Evolutionary conservation across 2,113 vertebrate species (phyloP), one percentile per base, ranked within the genome.

Genomic region (Antigone vipio): DNA sequence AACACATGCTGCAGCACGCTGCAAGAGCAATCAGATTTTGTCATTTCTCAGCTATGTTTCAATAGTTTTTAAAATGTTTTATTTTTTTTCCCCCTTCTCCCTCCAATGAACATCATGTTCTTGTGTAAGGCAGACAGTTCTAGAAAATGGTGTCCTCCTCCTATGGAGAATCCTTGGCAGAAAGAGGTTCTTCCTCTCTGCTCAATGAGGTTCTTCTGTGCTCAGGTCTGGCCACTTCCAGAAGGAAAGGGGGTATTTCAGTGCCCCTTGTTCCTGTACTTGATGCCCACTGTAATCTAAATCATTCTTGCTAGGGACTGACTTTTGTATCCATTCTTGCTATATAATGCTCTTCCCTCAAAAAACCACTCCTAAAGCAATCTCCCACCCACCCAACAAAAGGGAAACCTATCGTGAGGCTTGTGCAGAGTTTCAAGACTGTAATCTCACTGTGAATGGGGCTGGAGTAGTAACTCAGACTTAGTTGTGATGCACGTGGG

Each of bases 1-100:
- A 83, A 77, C 50, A 40, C 0, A 8, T 44, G 50, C 67, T 42
- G 26, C 29, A 40, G 32, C 50, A 45, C 0, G 0, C n/a, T 56
- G 23, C 58, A 78, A 38, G 69, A 75, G 38, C 38, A 59, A 3
- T 55, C 4, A 6, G 15, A 50, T 58, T 68, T 75, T 91, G 34
- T 73, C 1, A 40, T 82, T 82, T 85, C 55, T 89, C 58, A 55
- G 66, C 49, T 79, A 59, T 9, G 2, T 85, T 89, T 80, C 88
- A 60, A 66, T 88, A 64, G 40, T 84, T 79, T 62, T 29, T 20
- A 30, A 47, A 64, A 49, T 58, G 9, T 84, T 86, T 72, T 78
- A 35, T 77, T 87, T 91, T 1, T 62, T 87, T 45, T 27, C 1
- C 6, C 23, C 3, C 20, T 73, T 80, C 15, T 63, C 12, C 24